Evolutionary conservation across 2,113 vertebrate species (phyloP).

Genomic region (Microtus oregoni): DNA sequence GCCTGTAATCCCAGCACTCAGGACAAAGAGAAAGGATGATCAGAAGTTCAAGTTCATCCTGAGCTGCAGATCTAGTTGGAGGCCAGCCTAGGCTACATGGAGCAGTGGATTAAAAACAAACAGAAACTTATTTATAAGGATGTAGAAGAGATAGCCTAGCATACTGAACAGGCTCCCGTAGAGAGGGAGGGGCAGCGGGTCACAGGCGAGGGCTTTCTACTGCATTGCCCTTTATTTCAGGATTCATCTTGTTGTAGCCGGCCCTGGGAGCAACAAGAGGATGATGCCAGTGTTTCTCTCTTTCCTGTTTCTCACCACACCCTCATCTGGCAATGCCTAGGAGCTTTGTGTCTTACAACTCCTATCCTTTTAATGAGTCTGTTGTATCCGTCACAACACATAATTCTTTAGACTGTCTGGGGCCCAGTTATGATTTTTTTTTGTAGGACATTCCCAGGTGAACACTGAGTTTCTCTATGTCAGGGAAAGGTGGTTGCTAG

Average conservation of each 20-base stretch:
- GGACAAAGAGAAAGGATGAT: neutral
- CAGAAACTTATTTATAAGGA: neutral
- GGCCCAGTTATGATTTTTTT: neutral
- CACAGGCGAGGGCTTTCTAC: neutral
- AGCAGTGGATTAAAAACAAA: no score
- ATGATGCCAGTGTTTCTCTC: slow-evolving; percentile 42
- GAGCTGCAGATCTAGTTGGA: neutral
- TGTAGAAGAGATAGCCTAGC: neutral
- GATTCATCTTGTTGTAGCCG: neutral
- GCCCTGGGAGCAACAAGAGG: slow-evolving; percentile 13
- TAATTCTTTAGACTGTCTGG: neutral
- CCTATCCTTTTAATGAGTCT: neutral
- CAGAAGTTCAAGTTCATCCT: neutral
- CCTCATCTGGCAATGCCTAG: slow-evolving; percentile 62
- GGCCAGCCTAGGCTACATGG: neutral
- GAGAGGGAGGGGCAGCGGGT: neutral
- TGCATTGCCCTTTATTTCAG: neutral
- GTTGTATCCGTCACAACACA: rapidly evolving
- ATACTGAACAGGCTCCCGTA: neutral
- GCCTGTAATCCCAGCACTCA: neutral
- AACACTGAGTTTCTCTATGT: neutral
- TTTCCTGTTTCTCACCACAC: slow-evolving; percentile 69
- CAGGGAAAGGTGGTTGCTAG: neutral
- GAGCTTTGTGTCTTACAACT: neutral
- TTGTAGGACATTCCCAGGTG: neutral